These are phyloP conservation scores for Odobenus rosmarus DNA, from an alignment of 2,113 vertebrate genomes.

Conservation along the genomic window DNA sequence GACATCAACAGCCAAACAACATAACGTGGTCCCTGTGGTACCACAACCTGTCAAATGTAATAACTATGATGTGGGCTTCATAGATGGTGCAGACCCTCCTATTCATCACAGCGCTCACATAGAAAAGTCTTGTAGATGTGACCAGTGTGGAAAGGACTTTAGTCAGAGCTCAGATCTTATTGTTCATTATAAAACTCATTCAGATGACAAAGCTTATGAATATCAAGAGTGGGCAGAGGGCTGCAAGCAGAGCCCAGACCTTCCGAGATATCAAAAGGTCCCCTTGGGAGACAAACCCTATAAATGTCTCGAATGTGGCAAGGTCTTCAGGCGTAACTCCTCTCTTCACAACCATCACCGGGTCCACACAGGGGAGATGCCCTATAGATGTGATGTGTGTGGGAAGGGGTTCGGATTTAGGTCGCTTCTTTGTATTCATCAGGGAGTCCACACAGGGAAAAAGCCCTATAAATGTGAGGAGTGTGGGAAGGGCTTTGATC, in stretches of 20 bases:
- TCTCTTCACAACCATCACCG: constrained; percentile 20
- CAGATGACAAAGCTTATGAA: not conserved
- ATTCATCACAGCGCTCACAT: not conserved
- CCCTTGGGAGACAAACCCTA: constrained; percentile 53
- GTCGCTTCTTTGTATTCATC: constrained; percentile 28
- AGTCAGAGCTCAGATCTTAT: not conserved
- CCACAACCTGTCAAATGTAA: not conserved
- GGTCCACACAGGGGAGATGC: not conserved
- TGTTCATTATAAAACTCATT: not conserved
- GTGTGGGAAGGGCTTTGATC: constrained; percentile 65
- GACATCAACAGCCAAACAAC: not conserved
- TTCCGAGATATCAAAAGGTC: constrained; percentile 1
- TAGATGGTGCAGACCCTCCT: not conserved
- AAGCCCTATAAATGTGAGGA: constrained; percentile 36
- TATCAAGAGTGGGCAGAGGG: not conserved
- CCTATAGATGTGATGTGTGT: not conserved
- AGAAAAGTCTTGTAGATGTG: not conserved
- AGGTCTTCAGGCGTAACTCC: not conserved
- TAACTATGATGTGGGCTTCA: not conserved
- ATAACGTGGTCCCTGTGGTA: fast-evolving
- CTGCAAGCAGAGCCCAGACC: not conserved
- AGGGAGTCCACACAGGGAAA: constrained; percentile 24
- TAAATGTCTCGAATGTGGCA: not conserved
- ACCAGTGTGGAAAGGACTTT: not conserved
- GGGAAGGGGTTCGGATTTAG: constrained; percentile 39